Evolutionary conservation across 2,797 vertebrate genomes (phyloP).

Genomic region (Acridotheres tristis): DNA sequence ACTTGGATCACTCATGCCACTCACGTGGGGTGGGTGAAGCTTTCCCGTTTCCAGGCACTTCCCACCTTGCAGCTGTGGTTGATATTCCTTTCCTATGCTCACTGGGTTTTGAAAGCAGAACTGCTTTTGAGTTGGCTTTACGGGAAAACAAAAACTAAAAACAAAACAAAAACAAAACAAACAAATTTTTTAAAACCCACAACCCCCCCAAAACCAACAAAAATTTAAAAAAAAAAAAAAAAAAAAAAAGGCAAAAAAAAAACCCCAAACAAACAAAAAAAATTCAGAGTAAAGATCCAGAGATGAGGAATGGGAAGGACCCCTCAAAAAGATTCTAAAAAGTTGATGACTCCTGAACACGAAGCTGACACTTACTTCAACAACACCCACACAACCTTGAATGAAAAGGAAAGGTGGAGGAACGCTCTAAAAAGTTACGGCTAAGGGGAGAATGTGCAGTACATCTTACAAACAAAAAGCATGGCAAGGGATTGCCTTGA

Average conservation of each 20-base stretch:
- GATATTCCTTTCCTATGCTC: background rate
- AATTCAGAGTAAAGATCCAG: background rate
- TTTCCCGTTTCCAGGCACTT: background rate
- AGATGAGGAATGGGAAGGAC: background rate
- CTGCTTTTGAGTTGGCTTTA: background rate
- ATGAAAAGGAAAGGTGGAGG: background rate
- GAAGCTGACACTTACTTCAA: background rate
- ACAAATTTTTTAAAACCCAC: no score
- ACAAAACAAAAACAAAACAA: background rate
- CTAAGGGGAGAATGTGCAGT: fast-evolving
- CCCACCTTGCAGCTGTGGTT: background rate
- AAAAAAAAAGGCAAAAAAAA: no score
- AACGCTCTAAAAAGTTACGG: background rate
- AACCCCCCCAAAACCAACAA: no score
- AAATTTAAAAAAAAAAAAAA: background rate
- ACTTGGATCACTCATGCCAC: background rate
- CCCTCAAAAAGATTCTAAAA: background rate
- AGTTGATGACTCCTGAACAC: background rate
- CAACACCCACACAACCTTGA: background rate
- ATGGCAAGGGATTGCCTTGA: background rate
- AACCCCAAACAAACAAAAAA: no score
- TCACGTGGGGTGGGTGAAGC: background rate
- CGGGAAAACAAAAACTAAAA: background rate
- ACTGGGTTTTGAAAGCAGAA: background rate
- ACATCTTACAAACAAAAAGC: background rate